Percentiles rank a stretch among this genome's conserved stretches.
Conservation (phyloP, 2,797 vertebrate genomes). For the Pseudotriccus pelzelni region DNA sequence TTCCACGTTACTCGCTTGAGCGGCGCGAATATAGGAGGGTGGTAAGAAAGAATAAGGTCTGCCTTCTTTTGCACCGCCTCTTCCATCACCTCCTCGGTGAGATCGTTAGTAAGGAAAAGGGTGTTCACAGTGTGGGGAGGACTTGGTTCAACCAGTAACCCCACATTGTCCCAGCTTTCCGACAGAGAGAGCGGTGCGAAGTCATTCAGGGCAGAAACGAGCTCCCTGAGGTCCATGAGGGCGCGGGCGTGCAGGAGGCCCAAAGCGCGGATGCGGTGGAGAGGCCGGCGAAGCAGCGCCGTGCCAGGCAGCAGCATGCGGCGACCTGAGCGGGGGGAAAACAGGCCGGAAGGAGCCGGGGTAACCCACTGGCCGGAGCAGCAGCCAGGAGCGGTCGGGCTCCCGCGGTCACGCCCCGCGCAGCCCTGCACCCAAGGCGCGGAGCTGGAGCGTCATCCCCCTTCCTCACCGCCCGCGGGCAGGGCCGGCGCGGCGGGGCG, state of each 20-base stretch:
- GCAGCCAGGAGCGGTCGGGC: background rate
- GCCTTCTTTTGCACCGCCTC: conserved; percentile 83
- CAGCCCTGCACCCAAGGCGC: background rate
- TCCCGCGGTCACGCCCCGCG: no score
- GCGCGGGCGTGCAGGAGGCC: background rate
- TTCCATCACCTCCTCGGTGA: conserved; percentile 88
- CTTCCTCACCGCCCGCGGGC: no score
- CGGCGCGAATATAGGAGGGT: conserved; percentile 89
- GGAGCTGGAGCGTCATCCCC: background rate
- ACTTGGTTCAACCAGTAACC: conserved; percentile 90
- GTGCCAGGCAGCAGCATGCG: background rate
- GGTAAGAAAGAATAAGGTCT: conserved; percentile 90
- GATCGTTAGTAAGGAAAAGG: conserved; percentile 91
- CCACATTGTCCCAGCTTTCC: conserved; percentile 95
- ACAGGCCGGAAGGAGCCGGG: background rate
- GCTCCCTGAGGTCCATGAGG: conserved; percentile 82
- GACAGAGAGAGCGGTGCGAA: conserved; percentile 90
- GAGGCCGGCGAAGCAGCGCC: background rate
- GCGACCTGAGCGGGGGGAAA: accelerated
- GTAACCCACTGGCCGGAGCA: accelerated
- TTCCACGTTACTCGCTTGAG: conserved; percentile 84
- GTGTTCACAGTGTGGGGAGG: conserved; percentile 80
- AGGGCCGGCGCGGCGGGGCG: no score
- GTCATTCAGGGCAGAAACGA: conserved; percentile 83
- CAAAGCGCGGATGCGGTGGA: background rate